Percentiles rank a stretch among this genome's conserved stretches.
Evolutionary conservation across 2,888 invertebrate genomes (phyloP).

Genomic region (Oscheius sp.): DNA sequence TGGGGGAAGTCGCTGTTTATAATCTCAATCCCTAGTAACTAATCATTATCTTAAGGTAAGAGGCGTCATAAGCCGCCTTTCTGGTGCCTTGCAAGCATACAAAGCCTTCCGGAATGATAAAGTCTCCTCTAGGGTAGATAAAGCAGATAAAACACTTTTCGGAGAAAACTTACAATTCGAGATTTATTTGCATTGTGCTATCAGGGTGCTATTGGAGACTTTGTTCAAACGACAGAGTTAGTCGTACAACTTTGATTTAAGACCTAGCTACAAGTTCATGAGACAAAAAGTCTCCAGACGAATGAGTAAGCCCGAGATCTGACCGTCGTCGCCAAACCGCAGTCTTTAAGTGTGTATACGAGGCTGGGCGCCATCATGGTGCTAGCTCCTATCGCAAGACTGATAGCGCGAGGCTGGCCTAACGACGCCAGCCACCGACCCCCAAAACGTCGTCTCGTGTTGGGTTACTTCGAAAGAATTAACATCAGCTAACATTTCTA

Average conservation of each 20-base stretch:
- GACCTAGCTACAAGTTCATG: not conserved
- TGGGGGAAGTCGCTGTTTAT: too few relatives aligned
- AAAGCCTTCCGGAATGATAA: constrained; percentile 33
- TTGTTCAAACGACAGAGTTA: not conserved
- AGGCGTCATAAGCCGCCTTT: constrained; percentile 28
- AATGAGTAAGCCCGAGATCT: not conserved
- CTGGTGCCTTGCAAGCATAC: constrained; percentile 15
- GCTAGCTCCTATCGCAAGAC: not conserved
- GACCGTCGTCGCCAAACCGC: constrained; percentile 6
- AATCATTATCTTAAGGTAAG: constrained; percentile 19
- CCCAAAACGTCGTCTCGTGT: constrained; percentile 4
- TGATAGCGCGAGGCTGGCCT: constrained; percentile 21
- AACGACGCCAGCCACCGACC: constrained; percentile 8
- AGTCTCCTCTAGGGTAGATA: constrained; percentile 13
- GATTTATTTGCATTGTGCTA: constrained; percentile 17
- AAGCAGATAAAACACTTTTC: constrained; percentile 24
- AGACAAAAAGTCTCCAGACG: not conserved
- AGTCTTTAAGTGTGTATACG: constrained; percentile 12
- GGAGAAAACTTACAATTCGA: constrained; percentile 5
- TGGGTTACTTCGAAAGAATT: constrained; percentile 9
- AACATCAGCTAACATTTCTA: constrained; percentile 2
- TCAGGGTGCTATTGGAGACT: not conserved
- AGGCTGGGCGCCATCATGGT: constrained; percentile 13
- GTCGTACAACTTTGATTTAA: not conserved
- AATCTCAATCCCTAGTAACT: not conserved